Conservation (phyloP, 1,140 invertebrate genomes). For the Rhopalosiphum padi region DNA sequence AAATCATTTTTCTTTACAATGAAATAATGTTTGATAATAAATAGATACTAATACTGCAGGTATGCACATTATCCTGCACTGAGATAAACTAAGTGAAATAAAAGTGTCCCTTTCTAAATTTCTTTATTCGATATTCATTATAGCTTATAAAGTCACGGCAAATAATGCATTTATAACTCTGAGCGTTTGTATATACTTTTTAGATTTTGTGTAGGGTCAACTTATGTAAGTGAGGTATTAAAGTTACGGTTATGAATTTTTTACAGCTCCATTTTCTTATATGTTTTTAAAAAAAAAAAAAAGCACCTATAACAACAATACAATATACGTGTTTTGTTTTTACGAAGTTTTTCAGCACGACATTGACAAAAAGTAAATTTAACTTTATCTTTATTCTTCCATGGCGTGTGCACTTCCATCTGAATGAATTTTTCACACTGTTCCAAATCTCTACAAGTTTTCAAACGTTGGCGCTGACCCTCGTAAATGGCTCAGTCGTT, state of each 20-base stretch:
- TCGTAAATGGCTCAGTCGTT: constrained; percentile 24
- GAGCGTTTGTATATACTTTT: not conserved
- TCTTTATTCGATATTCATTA: not conserved
- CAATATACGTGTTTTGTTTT: not conserved
- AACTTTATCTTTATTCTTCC: not conserved
- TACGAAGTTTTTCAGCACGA: not conserved
- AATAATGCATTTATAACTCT: not conserved
- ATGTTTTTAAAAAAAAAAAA: not conserved
- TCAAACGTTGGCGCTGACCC: constrained; percentile 10
- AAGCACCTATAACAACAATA: not conserved
- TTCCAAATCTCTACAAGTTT: not conserved
- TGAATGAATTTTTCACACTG: constrained; percentile 7
- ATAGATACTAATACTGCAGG: not conserved
- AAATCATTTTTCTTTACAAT: not conserved
- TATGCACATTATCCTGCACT: not conserved
- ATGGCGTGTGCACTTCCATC: not conserved
- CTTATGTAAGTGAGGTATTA: not conserved
- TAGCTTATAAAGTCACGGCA: not conserved
- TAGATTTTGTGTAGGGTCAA: not conserved
- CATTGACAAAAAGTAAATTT: constrained; percentile 25
- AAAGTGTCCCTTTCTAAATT: not conserved
- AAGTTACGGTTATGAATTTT: constrained; percentile 20
- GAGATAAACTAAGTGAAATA: not conserved
- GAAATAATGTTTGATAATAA: not conserved
- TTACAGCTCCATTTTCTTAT: not conserved